Conservation (phyloP, 1,140 invertebrate genomes). For the Micrasema minimum region DNA sequence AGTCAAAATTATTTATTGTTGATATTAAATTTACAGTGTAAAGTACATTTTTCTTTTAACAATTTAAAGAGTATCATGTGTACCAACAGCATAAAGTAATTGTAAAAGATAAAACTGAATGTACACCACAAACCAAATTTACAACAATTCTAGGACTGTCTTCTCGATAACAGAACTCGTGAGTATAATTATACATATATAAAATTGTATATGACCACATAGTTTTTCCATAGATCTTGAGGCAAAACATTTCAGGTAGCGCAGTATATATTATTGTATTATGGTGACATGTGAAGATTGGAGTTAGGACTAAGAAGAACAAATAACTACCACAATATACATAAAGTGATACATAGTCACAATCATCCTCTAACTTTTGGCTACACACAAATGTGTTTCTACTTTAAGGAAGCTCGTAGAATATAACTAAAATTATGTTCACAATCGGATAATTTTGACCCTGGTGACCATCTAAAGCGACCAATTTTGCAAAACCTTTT, state of each 20-base stretch:
- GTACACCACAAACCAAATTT: too few species aligned
- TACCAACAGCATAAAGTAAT: too few species aligned
- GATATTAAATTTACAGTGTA: too few species aligned
- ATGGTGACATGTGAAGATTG: neutral
- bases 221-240: neutral
- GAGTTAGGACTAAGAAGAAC: neutral
- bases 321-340: neutral
- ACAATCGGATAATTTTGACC: conserved; percentile 54
- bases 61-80: too few species aligned
- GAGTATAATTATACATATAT: too few species aligned
- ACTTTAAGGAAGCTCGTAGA: conserved; percentile 54
- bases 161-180: too few species aligned
- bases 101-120: too few species aligned
- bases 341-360: neutral
- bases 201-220: too few species aligned
- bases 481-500: conserved; percentile 33
- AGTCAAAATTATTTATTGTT: too few species aligned
- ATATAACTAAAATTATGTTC: conserved; percentile 52
- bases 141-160: too few species aligned
- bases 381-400: conserved; percentile 50
- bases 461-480: conserved; percentile 54
- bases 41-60: too few species aligned
- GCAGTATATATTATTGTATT: conserved; percentile 7
- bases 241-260: neutral
- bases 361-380: conserved; percentile 47